Evolutionary conservation across 1,140 invertebrate genomes (phyloP), one percentile per base, ranked within the genome.

Genomic region (Macrosteles quadrilineatus): DNA sequence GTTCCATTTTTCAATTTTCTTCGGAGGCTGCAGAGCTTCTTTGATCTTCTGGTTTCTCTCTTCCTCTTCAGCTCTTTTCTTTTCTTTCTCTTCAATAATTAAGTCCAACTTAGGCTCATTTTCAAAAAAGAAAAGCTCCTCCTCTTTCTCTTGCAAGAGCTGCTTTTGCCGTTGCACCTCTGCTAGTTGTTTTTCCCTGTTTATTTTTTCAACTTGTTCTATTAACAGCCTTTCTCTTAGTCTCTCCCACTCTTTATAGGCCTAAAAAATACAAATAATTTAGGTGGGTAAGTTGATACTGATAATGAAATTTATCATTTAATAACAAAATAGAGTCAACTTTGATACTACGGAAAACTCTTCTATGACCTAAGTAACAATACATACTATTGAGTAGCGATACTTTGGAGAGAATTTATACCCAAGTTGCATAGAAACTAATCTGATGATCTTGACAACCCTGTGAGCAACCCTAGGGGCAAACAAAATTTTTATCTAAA

Each of bases 71-170:
- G 68, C 36, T 59, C 68, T 50, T 23, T 23, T 36, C 45, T 67
- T 69, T 66, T 69, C 63, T 67, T 76, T 76, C 40, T 73, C 84
- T 74, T 87, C 87, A 74, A 92, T 91, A 78, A 85, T 73, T 14
- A 93, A 78, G 76, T 93, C 90, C 68, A 92, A 86, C 74, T 88
- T 76, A 55, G 91, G 87, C 77, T 91, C 85, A 75, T 90, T 88
- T 59, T 92, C 89, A 80, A 93, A 92, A 83, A 90, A 93, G 82
- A 90, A 92, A 31, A 93, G 80, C 68, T 87, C 83, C 74, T 86
- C 84, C 76, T 92, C 90, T 75, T 83, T 83, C n/a, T 81, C 73
- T 47, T 82, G 57, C 36, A 93, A 76, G 3, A 85, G 78, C 57
- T 84, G 80, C 74, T 90, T 85, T 21, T 87, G 85, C 36, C 83